These are phyloP conservation scores for Ormyrus rosae DNA, from an alignment of 2,888 invertebrate species.

Conservation along the genomic window DNA sequence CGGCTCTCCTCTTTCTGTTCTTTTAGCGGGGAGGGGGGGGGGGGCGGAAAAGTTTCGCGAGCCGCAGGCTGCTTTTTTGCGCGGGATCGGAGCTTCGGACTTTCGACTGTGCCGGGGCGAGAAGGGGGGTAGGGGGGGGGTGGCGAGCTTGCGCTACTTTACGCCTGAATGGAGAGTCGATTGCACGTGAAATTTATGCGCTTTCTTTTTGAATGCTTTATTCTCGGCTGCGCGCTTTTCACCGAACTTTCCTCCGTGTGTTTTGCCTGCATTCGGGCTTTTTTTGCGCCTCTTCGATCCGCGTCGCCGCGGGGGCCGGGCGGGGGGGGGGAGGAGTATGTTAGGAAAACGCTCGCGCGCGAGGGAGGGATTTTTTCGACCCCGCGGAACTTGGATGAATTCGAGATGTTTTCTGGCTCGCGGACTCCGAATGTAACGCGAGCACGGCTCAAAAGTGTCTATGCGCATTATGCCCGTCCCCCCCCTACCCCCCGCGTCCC, in stretches of 20 bases:
- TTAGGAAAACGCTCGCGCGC: too few species aligned
- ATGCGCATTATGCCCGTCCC: neutral
- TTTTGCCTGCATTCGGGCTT: neutral
- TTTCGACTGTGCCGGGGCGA: slow-evolving; percentile 10
- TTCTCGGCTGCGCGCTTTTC: slow-evolving; percentile 35
- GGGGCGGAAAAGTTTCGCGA: slow-evolving; percentile 43
- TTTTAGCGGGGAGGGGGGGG: neutral
- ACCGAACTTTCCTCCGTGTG: slow-evolving; percentile 27
- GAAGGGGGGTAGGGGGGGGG: neutral
- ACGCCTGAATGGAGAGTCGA: slow-evolving; percentile 54
- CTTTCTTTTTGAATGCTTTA: slow-evolving; percentile 55
- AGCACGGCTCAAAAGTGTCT: slow-evolving; percentile 7
- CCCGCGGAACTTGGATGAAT: slow-evolving; percentile 42
- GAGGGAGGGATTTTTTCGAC: too few species aligned
- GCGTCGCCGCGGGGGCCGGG: too few species aligned
- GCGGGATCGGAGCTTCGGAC: neutral
- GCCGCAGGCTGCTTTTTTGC: slow-evolving; percentile 1
- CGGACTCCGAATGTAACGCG: slow-evolving; percentile 14
- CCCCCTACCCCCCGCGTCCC: too few species aligned
- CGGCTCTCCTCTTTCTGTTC: neutral
- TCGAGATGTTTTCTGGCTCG: slow-evolving; percentile 43
- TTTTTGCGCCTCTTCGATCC: too few species aligned
- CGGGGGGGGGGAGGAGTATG: too few species aligned
- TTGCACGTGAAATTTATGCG: slow-evolving; percentile 56
- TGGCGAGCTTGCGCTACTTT: slow-evolving; percentile 8